Evolutionary conservation across 2,888 invertebrate genomes (phyloP).

Genomic region (Drosophila tanythrix): DNA sequence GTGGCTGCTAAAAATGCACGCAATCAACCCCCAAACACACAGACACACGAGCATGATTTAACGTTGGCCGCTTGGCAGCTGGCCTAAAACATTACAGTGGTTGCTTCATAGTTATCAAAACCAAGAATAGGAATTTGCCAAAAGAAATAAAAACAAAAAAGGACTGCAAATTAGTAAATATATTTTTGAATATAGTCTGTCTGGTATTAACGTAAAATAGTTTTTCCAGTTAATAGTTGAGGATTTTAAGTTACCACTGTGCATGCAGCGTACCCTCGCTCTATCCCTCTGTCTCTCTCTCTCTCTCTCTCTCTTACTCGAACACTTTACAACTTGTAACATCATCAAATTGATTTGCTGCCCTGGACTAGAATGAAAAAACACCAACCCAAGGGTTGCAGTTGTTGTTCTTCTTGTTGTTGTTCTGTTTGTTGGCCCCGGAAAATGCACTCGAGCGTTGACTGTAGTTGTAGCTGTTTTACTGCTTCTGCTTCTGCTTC

Average conservation of each 20-base stretch:
- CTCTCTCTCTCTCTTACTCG: slow-evolving; percentile 3
- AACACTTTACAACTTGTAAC: slow-evolving; percentile 50
- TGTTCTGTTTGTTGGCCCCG: slow-evolving; percentile 68
- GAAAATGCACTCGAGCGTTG: slow-evolving; percentile 78
- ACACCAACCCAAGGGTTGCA: slow-evolving; percentile 54
- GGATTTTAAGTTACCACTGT: slow-evolving; percentile 14
- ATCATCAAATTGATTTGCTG: slow-evolving; percentile 65
- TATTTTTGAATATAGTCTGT: background rate
- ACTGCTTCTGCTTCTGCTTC: slow-evolving; percentile 38
- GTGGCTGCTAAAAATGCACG: slow-evolving; percentile 62
- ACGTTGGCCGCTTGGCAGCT: slow-evolving; percentile 58
- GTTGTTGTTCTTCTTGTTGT: slow-evolving; percentile 36
- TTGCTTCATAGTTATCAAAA: background rate
- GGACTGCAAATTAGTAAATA: background rate
- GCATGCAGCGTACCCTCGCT: background rate
- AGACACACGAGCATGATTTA: slow-evolving; percentile 2
- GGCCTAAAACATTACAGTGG: slow-evolving; percentile 38
- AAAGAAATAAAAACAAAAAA: background rate
- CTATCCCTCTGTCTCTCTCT: background rate
- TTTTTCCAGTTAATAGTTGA: background rate
- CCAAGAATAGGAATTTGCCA: background rate
- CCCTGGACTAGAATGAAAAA: slow-evolving; percentile 52
- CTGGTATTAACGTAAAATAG: background rate
- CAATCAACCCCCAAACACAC: slow-evolving; percentile 52
- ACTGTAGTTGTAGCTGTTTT: slow-evolving; percentile 57